Percentiles rank a stretch among this genome's conserved stretches.
Conservation (phyloP, 2,113 vertebrate species). For the Ophiodon elongatus region DNA sequence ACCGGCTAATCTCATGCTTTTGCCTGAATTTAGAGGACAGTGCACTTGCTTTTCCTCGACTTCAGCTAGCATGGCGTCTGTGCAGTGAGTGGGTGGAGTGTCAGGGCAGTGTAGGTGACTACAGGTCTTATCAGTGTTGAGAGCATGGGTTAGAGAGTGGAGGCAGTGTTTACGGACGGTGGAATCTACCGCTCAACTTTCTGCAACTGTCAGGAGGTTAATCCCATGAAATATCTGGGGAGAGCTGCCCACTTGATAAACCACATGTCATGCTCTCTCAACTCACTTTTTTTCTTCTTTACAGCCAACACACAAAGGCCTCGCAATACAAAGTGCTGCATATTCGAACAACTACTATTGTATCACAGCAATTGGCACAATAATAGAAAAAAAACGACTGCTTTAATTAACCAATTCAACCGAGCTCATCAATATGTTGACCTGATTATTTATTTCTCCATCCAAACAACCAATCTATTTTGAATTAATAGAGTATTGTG, state of each 20-base stretch:
- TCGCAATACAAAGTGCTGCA: not conserved
- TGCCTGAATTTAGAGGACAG: slow-evolving; percentile 42
- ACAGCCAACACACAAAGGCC: not conserved
- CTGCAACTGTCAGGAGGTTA: slow-evolving; percentile 56
- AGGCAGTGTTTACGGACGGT: slow-evolving; percentile 36
- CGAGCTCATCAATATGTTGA: slow-evolving; percentile 17
- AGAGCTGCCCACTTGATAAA: slow-evolving; percentile 48
- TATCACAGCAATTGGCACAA: not conserved
- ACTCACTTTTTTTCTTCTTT: slow-evolving; percentile 5
- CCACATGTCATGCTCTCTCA: not conserved
- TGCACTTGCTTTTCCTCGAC: slow-evolving; percentile 17
- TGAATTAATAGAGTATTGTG: slow-evolving; percentile 1
- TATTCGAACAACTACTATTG: not conserved
- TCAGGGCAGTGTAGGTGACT: slow-evolving; percentile 51
- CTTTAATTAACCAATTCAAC: slow-evolving; percentile 25
- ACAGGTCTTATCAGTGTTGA: slow-evolving; percentile 50
- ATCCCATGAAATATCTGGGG: slow-evolving; percentile 48
- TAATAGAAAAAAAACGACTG: slow-evolving; percentile 6
- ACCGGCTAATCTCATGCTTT: slow-evolving; percentile 44
- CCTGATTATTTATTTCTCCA: slow-evolving; percentile 13
- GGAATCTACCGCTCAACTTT: slow-evolving; percentile 51
- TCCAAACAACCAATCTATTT: slow-evolving; percentile 19
- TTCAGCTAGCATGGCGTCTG: slow-evolving; percentile 31
- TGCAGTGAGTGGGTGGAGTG: slow-evolving; percentile 54
- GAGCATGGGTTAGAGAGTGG: slow-evolving; percentile 13